Base-by-base conservation (phyloP, 2,888 invertebrate genomes). In the Drosophila antonietae region DNA sequence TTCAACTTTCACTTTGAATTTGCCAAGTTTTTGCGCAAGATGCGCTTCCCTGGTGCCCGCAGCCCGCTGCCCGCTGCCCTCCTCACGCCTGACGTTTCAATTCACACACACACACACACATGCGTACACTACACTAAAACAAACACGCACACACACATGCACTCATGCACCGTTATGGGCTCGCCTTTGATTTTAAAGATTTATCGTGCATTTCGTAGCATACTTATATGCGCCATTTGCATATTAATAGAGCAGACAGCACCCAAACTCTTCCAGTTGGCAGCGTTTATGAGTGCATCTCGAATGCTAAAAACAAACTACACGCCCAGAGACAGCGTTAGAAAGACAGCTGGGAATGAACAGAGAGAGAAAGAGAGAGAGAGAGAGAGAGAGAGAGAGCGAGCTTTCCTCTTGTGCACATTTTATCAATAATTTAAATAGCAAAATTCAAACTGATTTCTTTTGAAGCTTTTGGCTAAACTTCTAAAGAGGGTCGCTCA, bases 1-100 rank as follows among this genome's bases (percentile, higher is more conserved):
- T 80, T 80, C 73, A 81, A 89, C 89, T 86, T 84, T 86, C 89
- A 89, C 89, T 86, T 77, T 84, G 88, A 80, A 77, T 86, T 83
- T 83, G 73, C 84, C 81, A 85, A 85, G 83, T 81, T 88, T 84
- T 65, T 68, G 75, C 69, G 61, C 61, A 68, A 73, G 74, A 62
- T 59, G 53, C 65, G 23, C 14, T 28, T 8, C 4, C 2, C 31
- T n/a, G 47, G 9, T n/a, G 9, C 9, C n/a, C 15, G 9, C 4
- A n/a, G 3, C 8, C 15, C 44, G 8, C 23, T 15, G 7, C 1
- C 20, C 20, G 1, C 20, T 20, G 20, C 9, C 12, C 44, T 47
- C 12, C 4, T 18, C 18, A 15, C 52, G 44, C 20, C 41, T 53
- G 55, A 62, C 68, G 47, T 61, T 55, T 68, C 70, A 62, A 55